Evolutionary conservation across 2,797 vertebrate species (phyloP), one percentile per base, ranked within the genome.

Genomic region (Sebastes paucispinis): DNA sequence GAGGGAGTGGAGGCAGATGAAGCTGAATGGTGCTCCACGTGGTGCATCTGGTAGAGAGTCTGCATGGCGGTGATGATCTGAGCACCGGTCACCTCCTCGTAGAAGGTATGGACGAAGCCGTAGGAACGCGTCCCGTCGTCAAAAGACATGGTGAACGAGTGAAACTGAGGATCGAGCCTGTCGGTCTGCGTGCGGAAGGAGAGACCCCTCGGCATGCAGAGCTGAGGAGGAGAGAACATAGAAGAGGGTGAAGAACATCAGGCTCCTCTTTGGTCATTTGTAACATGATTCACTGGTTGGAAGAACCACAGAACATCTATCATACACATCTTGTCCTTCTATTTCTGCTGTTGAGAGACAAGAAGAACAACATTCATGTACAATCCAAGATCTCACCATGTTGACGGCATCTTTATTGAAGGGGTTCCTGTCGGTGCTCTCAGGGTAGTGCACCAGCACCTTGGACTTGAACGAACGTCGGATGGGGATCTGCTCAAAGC

Each of bases 131-230:
- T 96, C 24, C 98, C 97, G 0, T 99, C 97, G 57, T 99, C 98
- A 9, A 96, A 94, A 8, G 97, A 96, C 73, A 99, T 95, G 11
- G 98, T 96, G 87, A 97, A 99, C 0, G 98, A 99, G 91, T 99
- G 98, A 88, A 99, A 99, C 89, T 96, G 96, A 0, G 97, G 95
- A 1, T 97, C 96, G 1, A 95, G 96, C 77, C 89, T 90, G 87
- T 99, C 98, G 0, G 94, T 91, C 54, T 99, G 98, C 0, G 97
- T 99, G 79, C 97, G 90, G 95, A 99, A 99, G 11, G 97, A 98
- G 5, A 99, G 96, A 75, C 98, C 98, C 89, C 97, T 97, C 4
- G 98, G 98, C 98, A 99, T 98, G 64, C 98, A 99, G 78, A 99
- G 94, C 98, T 99, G 91, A 32, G 66, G 77, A 22, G 7, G 25